Percentiles rank a stretch among this genome's conserved stretches.
These are phyloP conservation scores for Baryphthengus martii DNA, from an alignment of 2,113 vertebrate species.

Conservation along the genomic window DNA sequence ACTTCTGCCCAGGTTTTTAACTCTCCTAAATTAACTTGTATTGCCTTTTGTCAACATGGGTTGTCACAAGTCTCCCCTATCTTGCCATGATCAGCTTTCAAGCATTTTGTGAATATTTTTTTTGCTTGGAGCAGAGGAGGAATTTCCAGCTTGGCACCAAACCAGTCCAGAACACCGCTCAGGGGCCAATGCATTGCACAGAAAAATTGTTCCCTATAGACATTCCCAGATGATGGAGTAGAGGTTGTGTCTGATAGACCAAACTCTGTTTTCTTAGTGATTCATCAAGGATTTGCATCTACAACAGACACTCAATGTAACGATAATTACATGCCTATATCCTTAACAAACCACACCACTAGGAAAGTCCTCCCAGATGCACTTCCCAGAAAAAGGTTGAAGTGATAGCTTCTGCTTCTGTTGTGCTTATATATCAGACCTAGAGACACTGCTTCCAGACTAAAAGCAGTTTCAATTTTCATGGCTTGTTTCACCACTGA, in stretches of 20 bases:
- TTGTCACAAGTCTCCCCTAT: not conserved
- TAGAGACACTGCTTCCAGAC: not conserved
- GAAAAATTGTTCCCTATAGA: not conserved
- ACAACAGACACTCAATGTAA: not conserved
- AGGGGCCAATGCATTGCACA: not conserved
- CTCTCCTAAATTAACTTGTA: not conserved
- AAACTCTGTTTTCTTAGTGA: slow-evolving; percentile 16
- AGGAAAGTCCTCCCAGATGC: not conserved
- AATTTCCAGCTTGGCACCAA: not conserved
- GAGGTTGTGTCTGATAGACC: not conserved
- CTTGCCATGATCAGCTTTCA: not conserved
- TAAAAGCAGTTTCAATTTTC: not conserved
- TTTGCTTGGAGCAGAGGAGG: not conserved
- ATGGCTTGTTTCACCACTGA: not conserved
- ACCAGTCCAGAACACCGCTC: not conserved
- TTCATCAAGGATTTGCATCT: slow-evolving; percentile 12
- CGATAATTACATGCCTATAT: slow-evolving; percentile 18
- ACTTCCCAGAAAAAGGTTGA: not conserved
- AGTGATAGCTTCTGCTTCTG: not conserved
- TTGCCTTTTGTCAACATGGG: not conserved
- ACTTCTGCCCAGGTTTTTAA: not conserved
- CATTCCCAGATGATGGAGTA: not conserved
- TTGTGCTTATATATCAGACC: not conserved
- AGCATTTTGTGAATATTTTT: not conserved
- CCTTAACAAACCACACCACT: not conserved